Conservation (phyloP, 2,113 vertebrate species). For the Hemicordylus capensis region DNA sequence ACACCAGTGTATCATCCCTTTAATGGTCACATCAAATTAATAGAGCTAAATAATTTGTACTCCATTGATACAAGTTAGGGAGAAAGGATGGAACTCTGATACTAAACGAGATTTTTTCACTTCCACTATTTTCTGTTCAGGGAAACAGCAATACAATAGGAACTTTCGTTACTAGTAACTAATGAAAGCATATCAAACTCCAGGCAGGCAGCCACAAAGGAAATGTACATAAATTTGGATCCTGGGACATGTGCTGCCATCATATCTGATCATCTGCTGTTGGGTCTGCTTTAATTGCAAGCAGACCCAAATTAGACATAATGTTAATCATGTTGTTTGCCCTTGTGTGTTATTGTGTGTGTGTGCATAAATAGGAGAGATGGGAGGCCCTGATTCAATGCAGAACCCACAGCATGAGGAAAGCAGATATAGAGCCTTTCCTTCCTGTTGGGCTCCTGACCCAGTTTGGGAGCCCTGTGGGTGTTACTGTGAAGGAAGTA, state of each 20-base stretch:
- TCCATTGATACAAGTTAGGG: neutral
- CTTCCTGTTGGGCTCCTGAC: no score
- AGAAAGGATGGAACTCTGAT: neutral
- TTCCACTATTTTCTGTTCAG: neutral
- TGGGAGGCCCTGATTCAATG: no score
- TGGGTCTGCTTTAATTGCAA: neutral
- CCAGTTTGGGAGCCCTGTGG: no score
- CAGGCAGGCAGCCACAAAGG: neutral
- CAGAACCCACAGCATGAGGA: no score
- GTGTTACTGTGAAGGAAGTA: neutral
- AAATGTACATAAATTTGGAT: neutral
- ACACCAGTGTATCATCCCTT: neutral
- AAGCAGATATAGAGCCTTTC: no score
- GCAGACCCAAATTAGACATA: neutral
- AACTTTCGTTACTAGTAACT: neutral
- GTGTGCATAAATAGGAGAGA: no score
- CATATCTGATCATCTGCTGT: neutral
- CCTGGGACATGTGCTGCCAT: neutral
- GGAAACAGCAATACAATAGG: neutral
- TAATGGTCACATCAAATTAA: slow-evolving; percentile 18
- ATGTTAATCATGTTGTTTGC: no score
- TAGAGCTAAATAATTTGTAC: slow-evolving; percentile 14
- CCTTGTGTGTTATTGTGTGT: no score
- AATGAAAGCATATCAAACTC: neutral
- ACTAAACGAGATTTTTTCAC: neutral